A percentile compares a stretch with the other conserved stretches of the same genome.
phyloP scores from a whole-genome alignment of 2,888 invertebrate genomes.

The Euplexia lucipara region DNA sequence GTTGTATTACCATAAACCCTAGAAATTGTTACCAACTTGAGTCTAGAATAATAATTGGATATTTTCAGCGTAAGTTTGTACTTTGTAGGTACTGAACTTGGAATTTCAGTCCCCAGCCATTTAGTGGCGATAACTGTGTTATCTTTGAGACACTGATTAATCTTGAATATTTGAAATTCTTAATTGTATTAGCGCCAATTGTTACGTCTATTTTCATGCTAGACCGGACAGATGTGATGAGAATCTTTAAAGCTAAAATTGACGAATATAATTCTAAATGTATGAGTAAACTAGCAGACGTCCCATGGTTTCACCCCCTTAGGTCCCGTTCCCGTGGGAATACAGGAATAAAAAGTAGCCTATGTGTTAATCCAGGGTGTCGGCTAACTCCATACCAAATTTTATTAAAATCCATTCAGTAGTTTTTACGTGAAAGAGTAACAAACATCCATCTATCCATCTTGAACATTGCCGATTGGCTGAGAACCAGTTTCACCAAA shows the following conservation, averaged over 20 bases:
- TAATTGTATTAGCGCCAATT: conserved; percentile 31
- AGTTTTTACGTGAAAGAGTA: too few species aligned
- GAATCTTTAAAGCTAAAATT: conserved; percentile 2
- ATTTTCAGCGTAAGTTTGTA: conserved; percentile 49
- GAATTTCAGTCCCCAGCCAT: conserved; percentile 61
- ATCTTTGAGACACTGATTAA: conserved; percentile 45
- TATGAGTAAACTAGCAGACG: neutral
- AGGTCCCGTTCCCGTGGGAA: too few species aligned
- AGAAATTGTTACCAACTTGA: conserved; percentile 75
- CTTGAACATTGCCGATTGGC: too few species aligned
- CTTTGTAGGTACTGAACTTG: conserved; percentile 9
- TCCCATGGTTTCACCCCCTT: neutral
- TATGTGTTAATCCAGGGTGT: too few species aligned
- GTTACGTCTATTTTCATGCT: conserved; percentile 18
- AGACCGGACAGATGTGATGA: neutral
- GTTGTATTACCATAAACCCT: conserved; percentile 80
- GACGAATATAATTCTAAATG: conserved; percentile 3
- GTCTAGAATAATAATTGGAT: conserved; percentile 74
- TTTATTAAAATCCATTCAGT: too few species aligned
- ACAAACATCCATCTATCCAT: too few species aligned
- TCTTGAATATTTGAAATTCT: conserved; percentile 44
- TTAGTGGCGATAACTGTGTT: conserved; percentile 44
- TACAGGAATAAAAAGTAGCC: too few species aligned
- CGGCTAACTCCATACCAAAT: too few species aligned
- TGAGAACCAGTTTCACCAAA: too few species aligned